Percentiles rank a stretch among this genome's conserved stretches.
phyloP scores from a whole-genome alignment of 2,888 invertebrate species.

The Paralinhomoeus sp. region DNA sequence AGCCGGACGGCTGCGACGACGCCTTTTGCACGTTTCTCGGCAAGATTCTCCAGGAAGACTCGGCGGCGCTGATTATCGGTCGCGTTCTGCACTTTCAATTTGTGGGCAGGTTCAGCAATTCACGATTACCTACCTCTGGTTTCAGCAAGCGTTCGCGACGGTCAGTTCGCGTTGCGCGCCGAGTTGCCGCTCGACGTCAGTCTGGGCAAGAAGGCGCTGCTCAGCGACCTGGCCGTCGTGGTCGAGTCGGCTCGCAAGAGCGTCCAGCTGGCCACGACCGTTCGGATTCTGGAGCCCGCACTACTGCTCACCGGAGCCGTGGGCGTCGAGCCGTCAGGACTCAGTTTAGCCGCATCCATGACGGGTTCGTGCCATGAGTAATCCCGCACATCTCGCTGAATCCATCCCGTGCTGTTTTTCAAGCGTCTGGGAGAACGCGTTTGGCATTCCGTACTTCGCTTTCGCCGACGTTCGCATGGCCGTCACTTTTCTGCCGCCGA shows the following conservation, averaged over 20 bases:
- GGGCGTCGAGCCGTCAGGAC: not conserved
- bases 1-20: too few species aligned
- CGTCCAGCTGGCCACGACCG: not conserved
- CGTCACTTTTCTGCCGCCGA: not conserved
- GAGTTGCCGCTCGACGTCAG: not conserved
- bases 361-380: not conserved
- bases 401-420: too few species aligned
- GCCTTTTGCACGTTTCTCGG: too few species aligned
- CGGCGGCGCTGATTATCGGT: too few species aligned
- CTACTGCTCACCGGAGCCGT: not conserved
- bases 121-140: too few species aligned
- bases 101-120: too few species aligned
- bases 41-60: too few species aligned
- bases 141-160: too few species aligned
- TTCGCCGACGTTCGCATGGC: not conserved
- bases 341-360: not conserved
- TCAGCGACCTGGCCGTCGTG: not conserved
- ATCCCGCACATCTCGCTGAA: too few species aligned
- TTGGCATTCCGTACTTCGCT: not conserved
- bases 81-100: too few species aligned
- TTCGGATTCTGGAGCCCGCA: not conserved
- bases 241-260: not conserved
- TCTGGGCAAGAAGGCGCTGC: not conserved
- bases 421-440: not conserved
- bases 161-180: not conserved